Evolutionary conservation across 2,113 vertebrate species (phyloP), one percentile per base, ranked within the genome.

Genomic region (Hypanus sabinus): DNA sequence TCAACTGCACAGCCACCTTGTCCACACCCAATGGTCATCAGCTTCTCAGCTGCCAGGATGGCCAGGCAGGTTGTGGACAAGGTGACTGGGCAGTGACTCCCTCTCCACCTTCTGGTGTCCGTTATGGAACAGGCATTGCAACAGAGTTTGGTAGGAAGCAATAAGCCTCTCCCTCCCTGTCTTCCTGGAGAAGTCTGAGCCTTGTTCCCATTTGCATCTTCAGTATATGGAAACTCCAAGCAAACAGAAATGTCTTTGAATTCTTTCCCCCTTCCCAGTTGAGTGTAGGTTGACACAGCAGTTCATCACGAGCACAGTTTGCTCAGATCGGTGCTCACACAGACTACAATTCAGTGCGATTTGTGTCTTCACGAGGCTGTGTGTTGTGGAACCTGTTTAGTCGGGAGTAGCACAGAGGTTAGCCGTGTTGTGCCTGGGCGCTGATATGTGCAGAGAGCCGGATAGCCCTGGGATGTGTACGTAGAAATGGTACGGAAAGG

Each of bases 81-180:
- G n/a, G n/a, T n/a, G n/a, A n/a, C n/a, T n/a, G n/a, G n/a, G n/a
- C n/a, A n/a, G n/a, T n/a, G n/a, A n/a, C n/a, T n/a, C 46, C 46
- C 46, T 46, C 46, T 1, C 2, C 46, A 1, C 2, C 4, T 3
- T 3, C 46, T 3, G 2, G 76, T 0, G n/a, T 76, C 22, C 30
- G 12, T 77, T 27, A 33, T 77, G 76, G 76, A 77, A 33, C n/a
- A n/a, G n/a, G 12, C n/a, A n/a, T 30, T 76, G 46, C 46, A 46
- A 46, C 46, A 46, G 46, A 46, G 4, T 46, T 46, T 46, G 46
- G 46, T 46, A 46, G 46, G 46, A 33, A 79, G 77, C 18, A 36
- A 18, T 94, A 95, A 94, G 80, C 80, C 68, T 0, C n/a, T 94
- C 95, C 94, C 94, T 16, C 68, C 94, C 77, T 94, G 79, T 94